Base-by-base conservation (phyloP, 2,113 vertebrate species). In the Atrichornis clamosus region DNA sequence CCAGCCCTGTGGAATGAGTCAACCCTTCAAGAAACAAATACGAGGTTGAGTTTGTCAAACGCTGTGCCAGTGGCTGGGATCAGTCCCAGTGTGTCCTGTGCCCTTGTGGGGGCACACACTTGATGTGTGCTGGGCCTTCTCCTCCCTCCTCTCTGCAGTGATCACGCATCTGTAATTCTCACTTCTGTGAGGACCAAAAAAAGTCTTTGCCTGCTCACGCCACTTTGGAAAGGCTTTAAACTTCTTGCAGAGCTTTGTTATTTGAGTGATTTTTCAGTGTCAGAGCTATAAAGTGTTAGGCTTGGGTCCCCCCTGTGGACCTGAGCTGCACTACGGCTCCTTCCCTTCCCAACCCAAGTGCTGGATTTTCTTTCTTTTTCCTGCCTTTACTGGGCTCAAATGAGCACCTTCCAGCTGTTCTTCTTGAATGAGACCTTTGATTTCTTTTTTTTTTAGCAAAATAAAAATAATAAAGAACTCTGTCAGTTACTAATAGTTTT, bases 271-370 rank as follows among this genome's bases (percentile, higher is more conserved):
- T 88, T 75, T 41, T 41, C 13, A 0, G 44, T 52, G 56, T 47
- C 65, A 15, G 89, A 80, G 35, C 77, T 49, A 35, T 10, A 44
- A 80, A 94, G 75, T 76, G 68, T 93, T 94, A 72, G 86, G 2
- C 85, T 95, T 62, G 95, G 87, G 78, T 96, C 95, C 95, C 89
- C 92, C 93, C 17, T 87, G 94, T 93, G 89, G 96, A 83, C 53
- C 60, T 60, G 72, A 85, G 92, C 88, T 92, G 94, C 87, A 96
- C 73, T 94, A 84, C 90, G 6, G 23, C 88, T 95, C 59, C 37
- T 12, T 56, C 49, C 70, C 37, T 60, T 46, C 44, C 73, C 85
- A n/a, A 28, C 26, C 3, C 0, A 28, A 3, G 62, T 82, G 21
- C 73, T 80, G 10, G n/a, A 1, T 11, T 88, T 46, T 63, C 11